phyloP scores from a whole-genome alignment of 1,140 invertebrate genomes.

The Zaprionus inermis region DNA sequence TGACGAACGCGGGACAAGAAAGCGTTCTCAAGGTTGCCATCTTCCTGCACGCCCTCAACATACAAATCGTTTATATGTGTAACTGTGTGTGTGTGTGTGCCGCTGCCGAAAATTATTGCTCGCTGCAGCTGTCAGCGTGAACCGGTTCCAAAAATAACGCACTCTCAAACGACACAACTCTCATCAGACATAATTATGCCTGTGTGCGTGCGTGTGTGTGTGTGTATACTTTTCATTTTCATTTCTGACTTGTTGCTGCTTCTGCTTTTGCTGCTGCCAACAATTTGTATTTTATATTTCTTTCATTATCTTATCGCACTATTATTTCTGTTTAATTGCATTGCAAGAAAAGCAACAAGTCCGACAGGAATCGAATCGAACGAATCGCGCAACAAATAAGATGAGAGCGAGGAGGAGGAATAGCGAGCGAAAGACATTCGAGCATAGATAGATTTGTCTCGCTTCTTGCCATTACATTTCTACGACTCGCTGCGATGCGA shows the following conservation, averaged over 20 bases:
- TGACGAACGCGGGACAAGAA: constrained; percentile 46
- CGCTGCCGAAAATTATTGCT: constrained; percentile 41
- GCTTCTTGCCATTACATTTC: constrained; percentile 38
- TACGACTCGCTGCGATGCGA: constrained; percentile 10
- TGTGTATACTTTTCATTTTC: constrained; percentile 43
- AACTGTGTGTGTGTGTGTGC: neutral
- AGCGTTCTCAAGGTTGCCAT: constrained; percentile 67
- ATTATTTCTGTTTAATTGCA: constrained; percentile 48
- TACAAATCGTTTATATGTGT: neutral
- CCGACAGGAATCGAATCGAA: constrained; percentile 17
- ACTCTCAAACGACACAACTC: constrained; percentile 27
- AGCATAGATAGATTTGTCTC: constrained; percentile 43
- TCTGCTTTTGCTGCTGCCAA: constrained; percentile 30
- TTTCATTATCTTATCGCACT: constrained; percentile 61
- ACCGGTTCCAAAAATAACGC: constrained; percentile 69
- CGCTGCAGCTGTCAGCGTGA: constrained; percentile 62
- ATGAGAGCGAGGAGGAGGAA: constrained; percentile 18
- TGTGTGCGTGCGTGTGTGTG: neutral
- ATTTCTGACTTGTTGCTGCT: constrained; percentile 45
- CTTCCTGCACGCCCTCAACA: constrained; percentile 38
- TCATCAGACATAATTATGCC: constrained; percentile 11
- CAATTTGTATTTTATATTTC: constrained; percentile 42
- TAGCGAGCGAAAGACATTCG: neutral
- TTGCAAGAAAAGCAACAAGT: constrained; percentile 26
- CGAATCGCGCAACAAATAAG: constrained; percentile 11